These are phyloP conservation scores for Drosophila mauritiana DNA, from an alignment of 1,140 invertebrate species.

Conservation along the genomic window DNA sequence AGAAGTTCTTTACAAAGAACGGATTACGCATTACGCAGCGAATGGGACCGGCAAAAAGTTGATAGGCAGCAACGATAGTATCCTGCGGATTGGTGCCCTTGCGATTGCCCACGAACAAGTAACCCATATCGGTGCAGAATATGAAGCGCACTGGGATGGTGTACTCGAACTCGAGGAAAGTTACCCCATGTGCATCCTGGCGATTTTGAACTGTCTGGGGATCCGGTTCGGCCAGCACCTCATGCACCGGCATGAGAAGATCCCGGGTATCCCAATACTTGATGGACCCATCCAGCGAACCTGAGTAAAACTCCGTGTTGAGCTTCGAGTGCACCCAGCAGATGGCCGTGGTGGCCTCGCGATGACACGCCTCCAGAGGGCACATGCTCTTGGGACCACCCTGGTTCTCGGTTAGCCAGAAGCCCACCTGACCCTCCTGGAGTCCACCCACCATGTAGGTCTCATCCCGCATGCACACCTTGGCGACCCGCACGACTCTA, in stretches of 20 bases:
- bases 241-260: conserved; percentile 89
- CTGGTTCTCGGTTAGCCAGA: conserved; percentile 90
- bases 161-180: conserved; percentile 92
- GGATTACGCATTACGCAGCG: conserved; percentile 93
- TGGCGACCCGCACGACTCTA: conserved; percentile 89
- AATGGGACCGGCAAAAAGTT: conserved; percentile 92
- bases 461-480: conserved; percentile 93
- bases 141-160: conserved; percentile 92
- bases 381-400: conserved; percentile 86
- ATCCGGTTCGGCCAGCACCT: conserved; percentile 89
- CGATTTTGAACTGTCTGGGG: conserved; percentile 87
- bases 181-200: conserved; percentile 89
- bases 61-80: conserved; percentile 88
- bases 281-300: conserved; percentile 93
- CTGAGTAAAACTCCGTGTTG: conserved; percentile 93
- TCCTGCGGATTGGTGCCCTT: conserved; percentile 90
- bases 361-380: conserved; percentile 89
- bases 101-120: conserved; percentile 91
- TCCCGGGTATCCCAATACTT: conserved; percentile 94
- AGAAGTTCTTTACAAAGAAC: conserved; percentile 94
- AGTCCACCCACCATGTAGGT: conserved; percentile 92
- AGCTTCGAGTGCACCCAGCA: conserved; percentile 92
- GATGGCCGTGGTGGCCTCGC: conserved; percentile 88
- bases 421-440: conserved; percentile 91
- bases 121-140: conserved; percentile 89